Base-by-base conservation (phyloP, 1,140 invertebrate genomes). In the Achatina immaculata region DNA sequence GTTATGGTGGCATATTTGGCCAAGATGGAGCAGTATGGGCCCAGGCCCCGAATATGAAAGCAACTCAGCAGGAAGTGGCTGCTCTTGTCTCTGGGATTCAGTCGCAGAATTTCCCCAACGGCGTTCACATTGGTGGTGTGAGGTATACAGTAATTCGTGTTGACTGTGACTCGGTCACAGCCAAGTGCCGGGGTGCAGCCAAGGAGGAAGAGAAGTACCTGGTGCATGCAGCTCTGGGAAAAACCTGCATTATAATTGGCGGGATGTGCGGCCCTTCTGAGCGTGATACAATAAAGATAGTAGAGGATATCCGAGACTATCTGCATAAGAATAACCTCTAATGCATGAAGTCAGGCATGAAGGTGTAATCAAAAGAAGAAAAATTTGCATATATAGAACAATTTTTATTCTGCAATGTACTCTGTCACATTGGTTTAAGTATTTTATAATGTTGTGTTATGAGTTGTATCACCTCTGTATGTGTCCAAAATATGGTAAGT, bases 231-330 rank as follows among this genome's bases (percentile, higher is more conserved):
- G 58, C 58, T 28, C 76, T 78, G 31, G 76, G 31, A 21, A 78
- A 78, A 21, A 78, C 76, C 48, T 78, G 76, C 62, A 45, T 78
- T 24, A 45, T 78, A 11, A 78, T 78, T 66, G 76, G 76, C n/a
- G 76, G 76, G 43, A 78, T 78, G 42, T 66, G 36, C 19, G 76
- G 76, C 19, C 58, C 76, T 28, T 36, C 76, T n/a, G 76, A 78
- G 42, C 58, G 76, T n/a, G 65, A 66, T n/a, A 36, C 58, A 11
- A 68, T 62, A 38, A 78, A 78, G 36, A 11, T 68, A 68, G 76
- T 78, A 11, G 76, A 78, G 42, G 76, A 78, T 48, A 66, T 78
- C 42, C 62, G 76, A 31, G 76, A 78, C 48, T 78, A 78, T 31
- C 34, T 78, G 31, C 62, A 28, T 9, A 68, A 48, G 65, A 78